These are phyloP conservation scores for Orthonyx spaldingii DNA, from an alignment of 2,113 vertebrate species.

Conservation along the genomic window DNA sequence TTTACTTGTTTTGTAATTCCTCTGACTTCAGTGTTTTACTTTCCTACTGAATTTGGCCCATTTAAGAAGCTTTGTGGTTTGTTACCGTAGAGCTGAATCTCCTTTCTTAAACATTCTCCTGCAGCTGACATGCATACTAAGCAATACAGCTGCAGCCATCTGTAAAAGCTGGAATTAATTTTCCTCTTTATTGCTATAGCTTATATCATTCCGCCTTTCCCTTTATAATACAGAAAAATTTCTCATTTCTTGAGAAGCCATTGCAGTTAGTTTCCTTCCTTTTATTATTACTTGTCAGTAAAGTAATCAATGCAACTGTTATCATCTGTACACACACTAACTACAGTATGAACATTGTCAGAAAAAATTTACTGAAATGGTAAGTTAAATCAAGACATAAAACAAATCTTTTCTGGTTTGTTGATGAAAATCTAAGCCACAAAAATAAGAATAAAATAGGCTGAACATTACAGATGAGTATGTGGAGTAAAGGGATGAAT, in stretches of 20 bases:
- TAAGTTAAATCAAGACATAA: conserved; percentile 19
- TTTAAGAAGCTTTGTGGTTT: conserved; percentile 24
- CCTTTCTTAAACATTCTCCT: not conserved
- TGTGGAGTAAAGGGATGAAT: not conserved
- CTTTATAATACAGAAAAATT: not conserved
- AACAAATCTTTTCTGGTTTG: not conserved
- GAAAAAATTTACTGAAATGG: conserved; percentile 9
- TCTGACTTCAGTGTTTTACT: not conserved
- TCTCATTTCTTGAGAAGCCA: conserved; percentile 8
- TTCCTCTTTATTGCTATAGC: conserved; percentile 38
- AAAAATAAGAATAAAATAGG: not conserved
- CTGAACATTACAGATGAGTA: not conserved
- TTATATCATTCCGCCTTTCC: conserved; percentile 7
- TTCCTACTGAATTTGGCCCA: not conserved
- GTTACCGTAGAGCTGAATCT: not conserved
- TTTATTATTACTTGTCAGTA: conserved; percentile 37
- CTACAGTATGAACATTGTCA: not conserved
- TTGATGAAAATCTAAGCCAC: not conserved
- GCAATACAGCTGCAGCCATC: conserved; percentile 6
- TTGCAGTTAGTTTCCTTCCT: conserved; percentile 28
- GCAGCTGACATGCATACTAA: not conserved
- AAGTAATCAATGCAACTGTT: conserved; percentile 30
- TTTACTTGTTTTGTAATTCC: not conserved
- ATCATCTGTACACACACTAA: not conserved
- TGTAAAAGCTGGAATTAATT: conserved; percentile 27